Evolutionary conservation across 2,888 invertebrate genomes (phyloP), one percentile per base, ranked within the genome.

Genomic region (Phasia obesa): DNA sequence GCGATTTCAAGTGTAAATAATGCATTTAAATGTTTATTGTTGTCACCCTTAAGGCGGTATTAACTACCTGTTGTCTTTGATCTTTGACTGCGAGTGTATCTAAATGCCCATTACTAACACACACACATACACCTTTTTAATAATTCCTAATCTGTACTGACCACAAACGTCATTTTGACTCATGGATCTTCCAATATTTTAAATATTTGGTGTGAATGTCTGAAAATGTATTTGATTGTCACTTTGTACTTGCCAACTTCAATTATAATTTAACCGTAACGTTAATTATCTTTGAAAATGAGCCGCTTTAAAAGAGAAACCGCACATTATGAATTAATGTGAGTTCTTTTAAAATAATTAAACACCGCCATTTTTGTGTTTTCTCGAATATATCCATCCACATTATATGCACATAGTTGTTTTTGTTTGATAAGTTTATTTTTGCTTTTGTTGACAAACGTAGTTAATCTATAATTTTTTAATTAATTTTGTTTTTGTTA

Each of bases 11-110:
- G 77, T 74, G 83, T 75, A 83, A 83, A 83, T 83, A 83, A 83
- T 79, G 83, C 83, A 83, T 83, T 83, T 71, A 79, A 83, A 79
- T 83, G 75, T 79, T 83, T 83, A 49, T 60, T 71, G 62, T 79
- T 83, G 79, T 83, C 83, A 83, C 83, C 67, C 75, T 55, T 60
- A 57, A 79, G 65, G 71, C 65, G 79, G 75, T 35, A 44, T 38
- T 23, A 21, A 55, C 53, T 55, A 67, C 65, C 49, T 55, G 49
- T 53, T 49, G 60, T 31, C 83, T 83, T 83, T 83, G 83, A 83
- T 83, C 79, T 75, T 47, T 55, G 19, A 2, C 21, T 70, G 25
- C 1, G 4, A 60, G n/a, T 31, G 38, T 62, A n/a, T n/a, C n/a
- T n/a, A n/a, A n/a, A n/a, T n/a, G n/a, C n/a, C n/a, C n/a, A n/a